These are phyloP conservation scores for Balanococcus diminutus DNA, from an alignment of 2,888 invertebrate genomes.

Conservation along the genomic window DNA sequence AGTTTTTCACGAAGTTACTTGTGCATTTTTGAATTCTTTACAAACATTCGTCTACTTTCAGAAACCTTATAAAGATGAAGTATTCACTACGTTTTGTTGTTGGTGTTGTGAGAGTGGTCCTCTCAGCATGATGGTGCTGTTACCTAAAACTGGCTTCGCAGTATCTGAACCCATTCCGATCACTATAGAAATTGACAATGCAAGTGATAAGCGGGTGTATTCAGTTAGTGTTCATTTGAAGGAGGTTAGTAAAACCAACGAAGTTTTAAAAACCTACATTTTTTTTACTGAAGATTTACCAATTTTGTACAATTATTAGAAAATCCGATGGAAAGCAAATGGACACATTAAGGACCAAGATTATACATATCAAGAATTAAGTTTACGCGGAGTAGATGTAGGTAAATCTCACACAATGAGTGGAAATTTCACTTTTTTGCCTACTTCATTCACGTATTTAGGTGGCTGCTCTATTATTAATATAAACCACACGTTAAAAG, in stretches of 20 bases:
- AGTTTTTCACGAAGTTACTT: too few species aligned
- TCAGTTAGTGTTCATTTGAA: constrained; percentile 61
- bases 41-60: too few species aligned
- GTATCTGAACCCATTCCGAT: constrained; percentile 78
- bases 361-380: constrained; percentile 45
- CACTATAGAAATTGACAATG: constrained; percentile 75
- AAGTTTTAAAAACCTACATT: neutral
- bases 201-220: constrained; percentile 72
- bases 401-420: constrained; percentile 56
- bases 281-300: neutral
- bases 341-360: constrained; percentile 45
- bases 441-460: constrained; percentile 50
- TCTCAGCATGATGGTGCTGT: constrained; percentile 70
- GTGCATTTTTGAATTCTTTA: too few species aligned
- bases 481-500: constrained; percentile 53
- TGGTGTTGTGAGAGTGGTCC: constrained; percentile 76
- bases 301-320: neutral
- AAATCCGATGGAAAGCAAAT: constrained; percentile 47
- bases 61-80: constrained; percentile 31
- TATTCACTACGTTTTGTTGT: constrained; percentile 43
- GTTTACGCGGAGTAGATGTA: constrained; percentile 55
- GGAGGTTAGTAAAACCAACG: constrained; percentile 20
- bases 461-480: constrained; percentile 54
- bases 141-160: constrained; percentile 77
- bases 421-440: constrained; percentile 53